These are phyloP conservation scores for Choreutis nemorana DNA, from an alignment of 2,888 invertebrate species.

Conservation along the genomic window DNA sequence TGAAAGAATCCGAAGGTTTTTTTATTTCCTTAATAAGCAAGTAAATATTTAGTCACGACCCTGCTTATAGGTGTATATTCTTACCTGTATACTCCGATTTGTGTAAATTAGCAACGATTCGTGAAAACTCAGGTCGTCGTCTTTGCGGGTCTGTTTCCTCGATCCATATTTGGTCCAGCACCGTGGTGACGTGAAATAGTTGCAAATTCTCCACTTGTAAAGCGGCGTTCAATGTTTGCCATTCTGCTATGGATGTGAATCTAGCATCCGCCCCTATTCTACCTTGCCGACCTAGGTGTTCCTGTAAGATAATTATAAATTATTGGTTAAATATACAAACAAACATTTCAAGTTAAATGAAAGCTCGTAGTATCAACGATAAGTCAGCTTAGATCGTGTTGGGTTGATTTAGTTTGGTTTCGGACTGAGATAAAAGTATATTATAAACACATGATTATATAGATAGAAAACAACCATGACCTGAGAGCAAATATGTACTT, in stretches of 20 bases:
- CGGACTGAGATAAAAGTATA: too few species aligned
- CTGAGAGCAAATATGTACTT: too few species aligned
- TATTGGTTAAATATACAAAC: too few species aligned
- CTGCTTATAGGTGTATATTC: too few species aligned
- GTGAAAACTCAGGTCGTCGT: slow-evolving; percentile 64
- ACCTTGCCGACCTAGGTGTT: slow-evolving; percentile 42
- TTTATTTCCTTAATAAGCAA: too few species aligned
- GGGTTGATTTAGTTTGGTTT: too few species aligned
- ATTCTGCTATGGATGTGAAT: slow-evolving; percentile 72
- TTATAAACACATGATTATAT: too few species aligned
- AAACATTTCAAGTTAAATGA: too few species aligned
- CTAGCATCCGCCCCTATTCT: slow-evolving; percentile 80
- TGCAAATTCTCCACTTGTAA: slow-evolving; percentile 59
- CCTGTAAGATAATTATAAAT: slow-evolving; percentile 28
- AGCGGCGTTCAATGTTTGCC: slow-evolving; percentile 69
- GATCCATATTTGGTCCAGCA: slow-evolving; percentile 83
- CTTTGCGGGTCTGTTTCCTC: slow-evolving; percentile 38
- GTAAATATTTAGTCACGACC: too few species aligned
- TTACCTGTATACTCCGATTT: slow-evolving; percentile 67
- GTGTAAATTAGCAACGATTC: slow-evolving; percentile 71
- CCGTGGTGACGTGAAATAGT: slow-evolving; percentile 70
- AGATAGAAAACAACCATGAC: too few species aligned
- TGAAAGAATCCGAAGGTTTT: slow-evolving; percentile 2
- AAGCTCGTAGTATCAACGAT: too few species aligned
- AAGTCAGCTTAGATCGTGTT: too few species aligned